Evolutionary conservation across 2,888 invertebrate genomes (phyloP).

Genomic region (Sabellastarte sp.): DNA sequence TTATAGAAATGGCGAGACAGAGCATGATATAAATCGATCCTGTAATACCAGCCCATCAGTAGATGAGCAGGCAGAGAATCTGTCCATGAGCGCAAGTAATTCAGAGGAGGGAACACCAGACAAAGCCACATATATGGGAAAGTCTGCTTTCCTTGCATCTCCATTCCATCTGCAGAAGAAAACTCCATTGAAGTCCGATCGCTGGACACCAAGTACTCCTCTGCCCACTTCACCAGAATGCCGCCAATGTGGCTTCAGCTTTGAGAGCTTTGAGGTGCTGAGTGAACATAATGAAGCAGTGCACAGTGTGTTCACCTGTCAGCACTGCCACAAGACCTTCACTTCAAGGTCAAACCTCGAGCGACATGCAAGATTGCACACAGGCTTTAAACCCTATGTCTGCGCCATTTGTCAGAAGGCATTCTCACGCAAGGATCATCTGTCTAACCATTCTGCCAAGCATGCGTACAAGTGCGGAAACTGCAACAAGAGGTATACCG

Average conservation of each 20-base stretch:
- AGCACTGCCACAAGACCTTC: constrained; percentile 30
- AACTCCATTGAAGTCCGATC: constrained; percentile 10
- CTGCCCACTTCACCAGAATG: constrained; percentile 23
- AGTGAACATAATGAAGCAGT: constrained; percentile 29
- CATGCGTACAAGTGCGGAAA: constrained; percentile 30
- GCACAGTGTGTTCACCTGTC: constrained; percentile 29
- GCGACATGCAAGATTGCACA: constrained; percentile 31
- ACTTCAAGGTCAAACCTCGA: constrained; percentile 32
- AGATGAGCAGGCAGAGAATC: background rate
- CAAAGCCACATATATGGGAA: constrained; percentile 4
- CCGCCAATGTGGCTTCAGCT: constrained; percentile 20
- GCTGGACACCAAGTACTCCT: constrained; percentile 15
- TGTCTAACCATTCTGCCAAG: constrained; percentile 30
- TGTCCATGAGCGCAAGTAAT: background rate
- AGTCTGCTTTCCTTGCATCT: background rate
- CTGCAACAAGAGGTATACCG: constrained; percentile 27
- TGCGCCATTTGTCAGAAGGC: constrained; percentile 28
- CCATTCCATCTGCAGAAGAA: constrained; percentile 7
- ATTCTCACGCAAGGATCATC: constrained; percentile 31
- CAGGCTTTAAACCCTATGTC: constrained; percentile 29
- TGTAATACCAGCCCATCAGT: background rate
- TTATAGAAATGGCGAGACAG: background rate
- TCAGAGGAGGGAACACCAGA: background rate
- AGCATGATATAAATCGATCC: background rate
- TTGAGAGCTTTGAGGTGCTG: constrained; percentile 19